Conservation (phyloP, 2,113 vertebrate species). For the Syngnathus floridae region DNA sequence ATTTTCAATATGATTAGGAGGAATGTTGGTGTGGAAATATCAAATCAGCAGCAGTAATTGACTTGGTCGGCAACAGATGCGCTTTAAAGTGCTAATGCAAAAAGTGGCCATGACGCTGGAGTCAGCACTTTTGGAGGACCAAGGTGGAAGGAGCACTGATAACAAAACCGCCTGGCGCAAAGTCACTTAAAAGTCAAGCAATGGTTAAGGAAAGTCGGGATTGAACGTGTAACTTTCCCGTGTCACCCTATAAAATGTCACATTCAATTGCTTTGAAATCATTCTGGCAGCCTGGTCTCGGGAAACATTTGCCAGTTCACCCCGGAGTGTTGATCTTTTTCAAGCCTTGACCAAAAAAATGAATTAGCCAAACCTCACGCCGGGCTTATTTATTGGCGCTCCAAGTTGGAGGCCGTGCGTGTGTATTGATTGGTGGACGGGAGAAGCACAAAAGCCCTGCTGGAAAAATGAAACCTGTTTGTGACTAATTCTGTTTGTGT, state of each 20-base stretch:
- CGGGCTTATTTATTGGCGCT: slow-evolving; percentile 30
- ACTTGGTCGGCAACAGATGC: slow-evolving; percentile 48
- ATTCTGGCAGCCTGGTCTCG: neutral
- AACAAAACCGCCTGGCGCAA: slow-evolving; percentile 36
- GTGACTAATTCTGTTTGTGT: slow-evolving; percentile 10
- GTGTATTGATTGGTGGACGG: slow-evolving; percentile 37
- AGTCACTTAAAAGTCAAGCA: slow-evolving; percentile 61
- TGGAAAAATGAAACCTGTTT: neutral
- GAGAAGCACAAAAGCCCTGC: slow-evolving; percentile 19
- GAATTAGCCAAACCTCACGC: slow-evolving; percentile 13
- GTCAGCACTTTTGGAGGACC: slow-evolving; percentile 43
- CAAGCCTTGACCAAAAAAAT: slow-evolving; percentile 16
- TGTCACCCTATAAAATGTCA: slow-evolving; percentile 15
- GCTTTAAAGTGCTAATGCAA: slow-evolving; percentile 61
- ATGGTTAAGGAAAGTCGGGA: slow-evolving; percentile 41
- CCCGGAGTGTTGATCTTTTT: slow-evolving; percentile 14
- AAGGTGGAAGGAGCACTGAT: slow-evolving; percentile 20
- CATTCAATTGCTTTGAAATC: slow-evolving; percentile 8
- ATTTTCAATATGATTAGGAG: slow-evolving; percentile 32
- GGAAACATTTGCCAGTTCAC: slow-evolving; percentile 9
- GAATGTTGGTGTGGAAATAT: slow-evolving; percentile 32
- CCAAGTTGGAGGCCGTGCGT: slow-evolving; percentile 21
- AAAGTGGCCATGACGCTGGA: slow-evolving; percentile 31
- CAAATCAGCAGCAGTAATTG: slow-evolving; percentile 46
- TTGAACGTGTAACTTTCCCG: slow-evolving; percentile 5